Evolutionary conservation across 2,888 invertebrate genomes (phyloP).

Genomic region (Octonoba sinensis): DNA sequence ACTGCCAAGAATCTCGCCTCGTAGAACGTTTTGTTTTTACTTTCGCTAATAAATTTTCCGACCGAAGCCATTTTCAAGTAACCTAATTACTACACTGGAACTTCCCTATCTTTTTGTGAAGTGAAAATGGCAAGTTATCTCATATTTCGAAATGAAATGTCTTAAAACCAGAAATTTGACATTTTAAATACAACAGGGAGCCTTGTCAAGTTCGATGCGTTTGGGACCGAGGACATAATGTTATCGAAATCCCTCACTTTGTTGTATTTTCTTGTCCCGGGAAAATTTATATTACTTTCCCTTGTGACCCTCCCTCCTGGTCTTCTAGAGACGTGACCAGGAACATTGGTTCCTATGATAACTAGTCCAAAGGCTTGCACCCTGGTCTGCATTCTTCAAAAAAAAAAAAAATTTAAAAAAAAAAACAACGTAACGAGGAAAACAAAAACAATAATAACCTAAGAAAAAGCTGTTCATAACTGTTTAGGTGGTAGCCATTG

Average conservation of each 20-base stretch:
- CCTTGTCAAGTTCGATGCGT: conserved; percentile 31
- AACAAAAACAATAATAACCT: conserved; percentile 16
- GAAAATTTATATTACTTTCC: conserved; percentile 26
- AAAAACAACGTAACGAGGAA: conserved; percentile 29
- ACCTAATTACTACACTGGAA: conserved; percentile 18
- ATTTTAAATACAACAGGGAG: conserved; percentile 45
- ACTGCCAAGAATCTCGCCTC: conserved; percentile 56
- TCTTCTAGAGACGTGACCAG: conserved; percentile 47
- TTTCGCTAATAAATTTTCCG: conserved; percentile 10
- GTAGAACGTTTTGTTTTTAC: conserved; percentile 23
- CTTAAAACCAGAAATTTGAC: conserved; percentile 19
- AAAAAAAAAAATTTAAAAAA: conserved; percentile 42
- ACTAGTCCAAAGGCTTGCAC: conserved; percentile 64
- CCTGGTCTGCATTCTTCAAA: conserved; percentile 57
- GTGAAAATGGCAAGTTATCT: conserved; percentile 4
- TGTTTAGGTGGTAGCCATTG: conserved; percentile 63
- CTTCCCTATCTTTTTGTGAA: conserved; percentile 24
- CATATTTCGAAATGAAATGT: conserved; percentile 31
- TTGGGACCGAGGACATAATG: conserved; percentile 28
- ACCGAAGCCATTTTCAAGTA: conserved; percentile 21
- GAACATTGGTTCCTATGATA: conserved; percentile 64
- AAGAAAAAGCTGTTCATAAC: conserved; percentile 54
- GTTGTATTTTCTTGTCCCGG: conserved; percentile 33
- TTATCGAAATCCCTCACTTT: conserved; percentile 37
- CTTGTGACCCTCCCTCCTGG: conserved; percentile 49